These are phyloP conservation scores for Hippasteria phrygiana DNA, from an alignment of 53 echinoderm and acorn worm species.

Conservation along the genomic window DNA sequence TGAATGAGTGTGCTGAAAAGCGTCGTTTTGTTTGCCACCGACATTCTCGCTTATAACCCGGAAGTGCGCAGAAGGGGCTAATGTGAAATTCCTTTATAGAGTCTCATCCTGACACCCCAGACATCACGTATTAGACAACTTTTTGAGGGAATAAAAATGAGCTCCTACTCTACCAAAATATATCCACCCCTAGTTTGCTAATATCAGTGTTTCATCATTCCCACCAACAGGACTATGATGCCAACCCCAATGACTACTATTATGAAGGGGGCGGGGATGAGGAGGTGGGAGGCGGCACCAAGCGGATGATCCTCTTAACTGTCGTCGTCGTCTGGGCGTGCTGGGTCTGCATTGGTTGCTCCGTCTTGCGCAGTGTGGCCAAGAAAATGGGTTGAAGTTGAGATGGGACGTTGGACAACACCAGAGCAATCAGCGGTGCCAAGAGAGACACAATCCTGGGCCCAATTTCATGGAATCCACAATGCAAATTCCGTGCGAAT, in stretches of 20 bases:
- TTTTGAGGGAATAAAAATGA: too few relatives aligned
- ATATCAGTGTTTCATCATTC: neutral
- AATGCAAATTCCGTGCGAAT: too few relatives aligned
- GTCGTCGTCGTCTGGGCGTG: conserved; percentile 29
- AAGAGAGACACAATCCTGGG: neutral
- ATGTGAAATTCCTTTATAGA: too few relatives aligned
- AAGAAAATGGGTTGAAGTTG: conserved; percentile 15
- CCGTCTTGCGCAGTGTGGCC: conserved; percentile 18
- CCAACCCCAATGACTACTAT: neutral
- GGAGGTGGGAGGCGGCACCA: neutral
- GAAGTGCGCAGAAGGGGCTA: too few relatives aligned
- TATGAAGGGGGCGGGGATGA: conserved; percentile 3
- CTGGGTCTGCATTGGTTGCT: conserved; percentile 37
- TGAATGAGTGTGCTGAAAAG: too few relatives aligned
- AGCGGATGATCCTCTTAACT: neutral
- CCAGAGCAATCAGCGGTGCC: neutral
- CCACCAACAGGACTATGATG: neutral
- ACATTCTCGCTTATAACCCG: too few relatives aligned
- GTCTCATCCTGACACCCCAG: too few relatives aligned
- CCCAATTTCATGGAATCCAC: too few relatives aligned
- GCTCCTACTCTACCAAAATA: too few relatives aligned
- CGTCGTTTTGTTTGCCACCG: too few relatives aligned
- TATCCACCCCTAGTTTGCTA: neutral
- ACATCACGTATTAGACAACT: too few relatives aligned
- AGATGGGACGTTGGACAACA: neutral